Evolutionary conservation across 2,888 invertebrate species (phyloP).

Genomic region (Didymodactylos carnosus): DNA sequence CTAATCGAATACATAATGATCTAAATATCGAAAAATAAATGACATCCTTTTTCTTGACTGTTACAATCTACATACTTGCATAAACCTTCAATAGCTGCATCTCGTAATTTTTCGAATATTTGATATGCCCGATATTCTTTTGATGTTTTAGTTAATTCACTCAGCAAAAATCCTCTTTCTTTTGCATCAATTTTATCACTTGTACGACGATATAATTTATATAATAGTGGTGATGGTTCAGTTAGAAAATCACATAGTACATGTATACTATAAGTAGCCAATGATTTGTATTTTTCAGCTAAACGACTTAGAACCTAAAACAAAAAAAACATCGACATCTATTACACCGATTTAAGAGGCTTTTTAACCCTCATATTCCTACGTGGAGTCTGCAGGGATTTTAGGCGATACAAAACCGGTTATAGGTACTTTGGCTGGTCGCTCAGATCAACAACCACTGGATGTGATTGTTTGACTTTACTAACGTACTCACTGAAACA

Average conservation of each 20-base stretch:
- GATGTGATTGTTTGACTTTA: no score
- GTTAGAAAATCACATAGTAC: slow-evolving; percentile 70
- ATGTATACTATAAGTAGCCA: slow-evolving; percentile 77
- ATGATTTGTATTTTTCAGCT: slow-evolving; percentile 83
- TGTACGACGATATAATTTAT: slow-evolving; percentile 49
- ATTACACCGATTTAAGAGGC: no score
- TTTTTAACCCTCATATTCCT: no score
- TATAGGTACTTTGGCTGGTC: no score
- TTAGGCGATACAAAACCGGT: no score
- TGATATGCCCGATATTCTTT: not conserved
- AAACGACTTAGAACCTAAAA: slow-evolving; percentile 67
- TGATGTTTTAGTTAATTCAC: not conserved
- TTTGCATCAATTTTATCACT: not conserved
- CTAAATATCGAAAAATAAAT: not conserved
- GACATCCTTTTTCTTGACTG: no score
- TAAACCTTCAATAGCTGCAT: slow-evolving; percentile 82
- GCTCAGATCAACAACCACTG: no score
- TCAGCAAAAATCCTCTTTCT: not conserved
- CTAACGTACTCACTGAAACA: no score
- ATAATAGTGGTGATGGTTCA: slow-evolving; percentile 76
- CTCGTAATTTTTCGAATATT: slow-evolving; percentile 67
- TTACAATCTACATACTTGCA: slow-evolving; percentile 38
- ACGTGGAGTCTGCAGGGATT: no score
- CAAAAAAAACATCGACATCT: not conserved
- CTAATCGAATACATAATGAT: not conserved